Evolutionary conservation across 2,797 vertebrate genomes (phyloP), one percentile per base, ranked within the genome.

Genomic region (Chiloscyllium punctatum): DNA sequence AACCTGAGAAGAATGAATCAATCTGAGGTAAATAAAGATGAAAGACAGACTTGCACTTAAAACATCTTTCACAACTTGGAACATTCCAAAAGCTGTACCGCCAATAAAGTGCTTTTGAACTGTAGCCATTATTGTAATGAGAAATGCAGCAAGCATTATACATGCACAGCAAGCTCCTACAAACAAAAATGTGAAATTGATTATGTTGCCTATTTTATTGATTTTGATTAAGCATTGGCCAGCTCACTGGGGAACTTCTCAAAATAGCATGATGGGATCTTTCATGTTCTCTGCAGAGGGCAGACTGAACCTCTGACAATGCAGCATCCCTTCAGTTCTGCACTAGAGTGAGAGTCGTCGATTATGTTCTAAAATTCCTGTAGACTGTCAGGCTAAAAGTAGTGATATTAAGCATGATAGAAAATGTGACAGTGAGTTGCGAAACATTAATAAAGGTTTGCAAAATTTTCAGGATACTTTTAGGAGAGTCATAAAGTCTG

Each of bases 21-120:
- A 92, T 69, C n/a, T 92, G 90, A 69, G 90, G 90, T 69, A 92
- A 92, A 66, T 92, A 42, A 69, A 92, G 90, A 42, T 69, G 9
- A 92, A 68, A 92, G 62, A 68, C 37, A 69, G 33, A 42, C 62
- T 37, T 92, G n/a, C 23, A 84, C 42, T 69, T 69, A 92, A 21
- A 66, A 33, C 48, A 53, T 57, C 33, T 91, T 91, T 91, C 51
- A 30, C 27, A 57, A 53, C 27, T 57, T 3, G 0, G 23, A 9
- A 57, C 86, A 88, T 16, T 27, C 57, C 57, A 91, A n/a, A 62
- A 2, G 15, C 88, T 62, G n/a, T 91, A 66, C 57, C 57, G 30
- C 53, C 30, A 62, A 21, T 37, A 16, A n/a, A 66, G 2, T 68
- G 11, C n/a, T 68, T 25, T 68, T 68, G n/a, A 37, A 37, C 18